Evolutionary conservation across 1,140 invertebrate genomes (phyloP), one percentile per base, ranked within the genome.

Genomic region (Stegodyphus mimosarum): DNA sequence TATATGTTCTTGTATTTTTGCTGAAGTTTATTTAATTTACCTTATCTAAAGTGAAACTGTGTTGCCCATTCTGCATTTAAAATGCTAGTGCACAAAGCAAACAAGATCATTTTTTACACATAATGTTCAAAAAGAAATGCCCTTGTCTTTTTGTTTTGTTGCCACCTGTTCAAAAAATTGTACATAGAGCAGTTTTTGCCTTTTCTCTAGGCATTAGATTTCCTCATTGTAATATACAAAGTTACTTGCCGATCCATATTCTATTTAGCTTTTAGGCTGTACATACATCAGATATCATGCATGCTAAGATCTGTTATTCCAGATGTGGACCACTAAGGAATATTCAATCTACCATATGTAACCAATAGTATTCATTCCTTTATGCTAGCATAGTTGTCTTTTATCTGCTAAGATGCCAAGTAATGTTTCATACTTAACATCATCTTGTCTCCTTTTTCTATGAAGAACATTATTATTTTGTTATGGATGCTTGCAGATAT

Each of bases 211-310:
- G 18, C 13, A 67, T 33, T 84, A 84, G 81, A 84, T 60, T 73
- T 84, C 81, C 48, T 79, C 76, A 75, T 84, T 84, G 81, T 84
- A 84, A 69, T 84, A 84, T 84, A 84, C 73, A 60, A 84, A 69
- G 81, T 84, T 84, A 83, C 50, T 84, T 70, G 72, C 81, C 81
- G 81, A 84, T 84, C 81, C 81, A 84, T 84, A 84, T 84, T 84
- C 70, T 75, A 84, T 49, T 7, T 84, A 84, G 81, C 63, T 70
- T 70, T 75, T 84, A 84, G 81, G 33, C 17, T 60, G 7, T 52
- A 53, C 60, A 76, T 84, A 52, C 52, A 81, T 72, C 63, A 52
- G 48, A 64, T 73, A 7, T 81, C 51, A 53, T 55, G 79, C 79
- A 81, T 81, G 69, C 79, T 66, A 60, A 71, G 33, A 18, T 15